phyloP scores from a whole-genome alignment of 2,888 invertebrate genomes.

The Psylliodes chrysocephalus region DNA sequence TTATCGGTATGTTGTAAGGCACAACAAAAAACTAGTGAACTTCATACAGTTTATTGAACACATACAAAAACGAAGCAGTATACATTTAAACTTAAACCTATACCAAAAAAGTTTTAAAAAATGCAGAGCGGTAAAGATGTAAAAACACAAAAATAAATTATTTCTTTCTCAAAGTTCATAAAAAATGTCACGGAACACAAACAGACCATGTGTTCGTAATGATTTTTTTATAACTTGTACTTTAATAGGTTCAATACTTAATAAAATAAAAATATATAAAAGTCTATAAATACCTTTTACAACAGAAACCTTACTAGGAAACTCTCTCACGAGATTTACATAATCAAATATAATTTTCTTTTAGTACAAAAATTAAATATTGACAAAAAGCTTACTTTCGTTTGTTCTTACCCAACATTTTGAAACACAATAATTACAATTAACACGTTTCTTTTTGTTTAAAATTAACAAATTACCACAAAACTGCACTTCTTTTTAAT shows the following conservation, averaged over 20 bases:
- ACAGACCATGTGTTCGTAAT: neutral
- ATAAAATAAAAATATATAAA: conserved; percentile 53
- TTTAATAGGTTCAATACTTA: conserved; percentile 44
- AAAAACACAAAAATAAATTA: conserved; percentile 33
- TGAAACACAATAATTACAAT: neutral
- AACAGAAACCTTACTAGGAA: conserved; percentile 14
- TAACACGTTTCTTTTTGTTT: neutral
- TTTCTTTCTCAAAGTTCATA: neutral
- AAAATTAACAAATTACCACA: too few species aligned
- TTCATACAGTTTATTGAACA: conserved; percentile 47
- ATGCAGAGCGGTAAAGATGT: conserved; percentile 36
- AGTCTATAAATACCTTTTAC: conserved; percentile 43
- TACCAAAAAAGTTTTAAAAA: conserved; percentile 34
- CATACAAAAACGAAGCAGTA: conserved; percentile 43
- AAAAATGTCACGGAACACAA: conserved; percentile 25
- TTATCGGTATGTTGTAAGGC: conserved; percentile 41
- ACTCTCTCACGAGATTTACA: conserved; percentile 32
- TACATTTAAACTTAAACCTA: conserved; percentile 45
- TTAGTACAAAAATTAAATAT: conserved; percentile 44
- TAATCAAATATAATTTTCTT: conserved; percentile 30
- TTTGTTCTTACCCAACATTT: neutral
- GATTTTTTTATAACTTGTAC: conserved; percentile 29
- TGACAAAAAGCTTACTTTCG: conserved; percentile 40
- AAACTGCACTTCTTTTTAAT: too few species aligned
- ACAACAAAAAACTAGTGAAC: conserved; percentile 47